Evolutionary conservation across 2,797 vertebrate species (phyloP), one percentile per base, ranked within the genome.

Genomic region (Microchirus variegatus): DNA sequence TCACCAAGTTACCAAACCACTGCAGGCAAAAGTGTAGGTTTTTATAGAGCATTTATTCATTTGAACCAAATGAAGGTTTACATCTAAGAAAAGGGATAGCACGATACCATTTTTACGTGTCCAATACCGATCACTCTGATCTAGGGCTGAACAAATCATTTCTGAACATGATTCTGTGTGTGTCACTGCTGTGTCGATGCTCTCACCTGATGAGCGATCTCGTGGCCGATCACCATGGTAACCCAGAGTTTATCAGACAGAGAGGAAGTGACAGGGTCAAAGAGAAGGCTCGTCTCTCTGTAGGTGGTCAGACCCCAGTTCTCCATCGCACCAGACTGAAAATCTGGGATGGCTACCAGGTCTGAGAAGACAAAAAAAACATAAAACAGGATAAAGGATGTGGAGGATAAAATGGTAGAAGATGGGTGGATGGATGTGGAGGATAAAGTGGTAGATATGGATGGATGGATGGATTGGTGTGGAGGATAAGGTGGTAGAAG

Each of bases 1-100:
- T 95, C 71, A 95, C 93, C 81, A 95, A 84, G 76, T 95, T 95
- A 55, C 94, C 94, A 90, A 96, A 95, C 93, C 94, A 95, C 93
- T 95, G 67, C 36, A 53, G 10, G 47, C 5, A 66, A 17, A 46
- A 58, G 4, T 8, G 40, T 37, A 22, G 3, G 59, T 16, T 44
- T 42, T 68, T 35, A 73, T 5, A 13, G 13, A 3, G 40, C 16
- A 22, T 13, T 1, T 19, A 10, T 45, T 15, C 8, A 3, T 59
- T 46, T 41, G 26, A 36, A 40, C 22, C 9, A 57, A 31, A 31
- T 31, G 26, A 31, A 31, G 26, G 7, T 6, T 31, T 31, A 31
- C 31, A 31, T 5, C 5, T 22, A 22, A 22, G 19, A 4, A 22
- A 22, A 22, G 19, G 19, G 19, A 22, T 2, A 4, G 4, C 19